Percentiles rank a stretch among this genome's conserved stretches.
phyloP scores from a whole-genome alignment of 2,797 vertebrate species.

The Pseudocheirus occidentalis region DNA sequence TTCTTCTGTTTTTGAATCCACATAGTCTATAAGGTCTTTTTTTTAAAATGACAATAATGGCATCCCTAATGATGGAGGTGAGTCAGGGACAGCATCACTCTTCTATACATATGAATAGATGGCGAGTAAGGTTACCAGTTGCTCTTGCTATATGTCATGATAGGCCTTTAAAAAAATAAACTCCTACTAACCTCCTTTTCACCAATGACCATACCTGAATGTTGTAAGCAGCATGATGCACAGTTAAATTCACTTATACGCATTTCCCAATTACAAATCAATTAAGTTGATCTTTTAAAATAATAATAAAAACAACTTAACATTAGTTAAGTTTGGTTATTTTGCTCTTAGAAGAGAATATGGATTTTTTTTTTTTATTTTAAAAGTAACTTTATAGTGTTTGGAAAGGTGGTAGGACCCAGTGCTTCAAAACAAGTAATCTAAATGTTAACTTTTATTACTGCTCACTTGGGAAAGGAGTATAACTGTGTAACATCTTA shows the following conservation, averaged over 20 bases:
- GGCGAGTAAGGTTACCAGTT: not conserved
- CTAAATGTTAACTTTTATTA: not conserved
- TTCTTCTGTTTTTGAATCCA: not conserved
- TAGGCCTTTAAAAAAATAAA: not conserved
- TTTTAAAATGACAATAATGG: not conserved
- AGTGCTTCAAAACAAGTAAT: not conserved
- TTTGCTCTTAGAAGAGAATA: not conserved
- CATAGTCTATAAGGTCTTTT: not conserved
- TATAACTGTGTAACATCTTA: not conserved
- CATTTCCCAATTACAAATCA: not conserved
- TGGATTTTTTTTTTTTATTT: conserved; percentile 5
- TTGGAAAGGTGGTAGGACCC: not conserved
- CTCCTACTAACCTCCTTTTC: not conserved
- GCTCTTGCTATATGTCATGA: not conserved
- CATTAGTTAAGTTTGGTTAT: not conserved
- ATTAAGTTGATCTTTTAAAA: not conserved
- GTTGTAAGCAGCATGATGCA: not conserved
- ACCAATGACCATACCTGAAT: not conserved
- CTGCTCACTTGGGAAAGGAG: not conserved
- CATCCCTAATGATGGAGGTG: not conserved
- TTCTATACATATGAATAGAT: not conserved
- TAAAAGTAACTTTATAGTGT: not conserved
- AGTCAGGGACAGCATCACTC: not conserved
- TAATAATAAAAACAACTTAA: not conserved
- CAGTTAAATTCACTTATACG: not conserved